Evolutionary conservation across 2,888 invertebrate genomes (phyloP), one percentile per base, ranked within the genome.

Genomic region (Polymixis flavicincta): DNA sequence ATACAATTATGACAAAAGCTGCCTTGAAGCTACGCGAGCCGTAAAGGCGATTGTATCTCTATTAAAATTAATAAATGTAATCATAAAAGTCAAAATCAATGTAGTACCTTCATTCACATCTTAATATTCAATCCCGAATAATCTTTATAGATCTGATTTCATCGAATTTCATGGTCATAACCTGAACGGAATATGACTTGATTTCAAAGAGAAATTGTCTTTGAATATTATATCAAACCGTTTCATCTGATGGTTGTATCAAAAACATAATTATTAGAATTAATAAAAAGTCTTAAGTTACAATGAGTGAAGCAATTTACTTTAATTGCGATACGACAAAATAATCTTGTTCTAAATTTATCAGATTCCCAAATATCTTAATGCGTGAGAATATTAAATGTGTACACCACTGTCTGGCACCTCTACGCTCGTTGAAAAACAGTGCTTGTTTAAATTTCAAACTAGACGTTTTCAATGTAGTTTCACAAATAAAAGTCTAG

Each of bases 91-190:
- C 81, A 65, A 76, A 77, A 81, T 76, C 77, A 78, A 79, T 66
- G 71, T 66, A 74, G 50, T 77, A 76, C 52, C 8, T 80, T 74
- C 52, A 75, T 80, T 74, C 52, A 75, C 74, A 71, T 75, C 77
- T 80, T 76, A 73, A 75, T 76, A 60, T 61, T n/a, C 37, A 71
- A 64, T 55, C 37, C 61, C 25, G 8, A 65, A 70, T 71, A 76
- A 85, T 85, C 84, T 84, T 74, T 79, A 81, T 54, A 37, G 80
- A 80, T 85, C 86, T 74, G 70, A 75, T 67, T 70, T 78, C 73
- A 80, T 86, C 80, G 74, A 80, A 83, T 80, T 76, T 78, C 78
- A 78, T 71, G 66, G 74, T 54, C 72, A 74, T 69, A 74, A 75
- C 67, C 45, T 59, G 42, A 72, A 61, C 32, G 59, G 66, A 71